A percentile compares a stretch with the other conserved stretches of the same genome.
Evolutionary conservation across 2,113 vertebrate genomes (phyloP).

Genomic region (Pangasianodon gigas): DNA sequence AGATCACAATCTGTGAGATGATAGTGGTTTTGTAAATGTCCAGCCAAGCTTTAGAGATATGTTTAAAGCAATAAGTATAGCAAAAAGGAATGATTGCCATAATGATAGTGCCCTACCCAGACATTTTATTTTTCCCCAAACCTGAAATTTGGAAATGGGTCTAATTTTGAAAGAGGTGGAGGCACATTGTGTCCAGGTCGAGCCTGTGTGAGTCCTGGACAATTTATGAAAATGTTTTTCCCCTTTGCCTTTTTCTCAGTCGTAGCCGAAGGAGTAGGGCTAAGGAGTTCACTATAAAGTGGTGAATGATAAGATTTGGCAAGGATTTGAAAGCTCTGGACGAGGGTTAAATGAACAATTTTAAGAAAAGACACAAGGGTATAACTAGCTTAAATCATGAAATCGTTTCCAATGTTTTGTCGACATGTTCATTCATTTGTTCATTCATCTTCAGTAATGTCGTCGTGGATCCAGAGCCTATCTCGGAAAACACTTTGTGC

Average conservation of each 20-base stretch:
- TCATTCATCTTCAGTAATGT: background rate
- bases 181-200: constrained; percentile 38
- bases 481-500: background rate
- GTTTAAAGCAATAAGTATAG: constrained; percentile 70
- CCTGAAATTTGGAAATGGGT: constrained; percentile 64
- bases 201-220: constrained; percentile 54
- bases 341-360: background rate
- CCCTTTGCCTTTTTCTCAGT: constrained; percentile 37
- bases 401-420: background rate
- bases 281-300: constrained; percentile 47
- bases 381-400: background rate
- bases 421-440: background rate
- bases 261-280: background rate
- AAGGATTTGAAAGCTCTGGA: background rate
- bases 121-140: constrained; percentile 67
- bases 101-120: constrained; percentile 73
- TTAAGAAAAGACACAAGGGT: background rate
- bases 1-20: constrained; percentile 71
- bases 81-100: constrained; percentile 66
- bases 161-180: constrained; percentile 55
- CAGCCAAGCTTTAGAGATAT: constrained; percentile 58
- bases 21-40: constrained; percentile 64
- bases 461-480: background rate
- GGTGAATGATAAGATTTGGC: constrained; percentile 29
- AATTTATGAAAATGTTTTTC: constrained; percentile 65